Evolutionary conservation across 2,797 vertebrate genomes (phyloP).

Genomic region (Loris lydekkerianus): DNA sequence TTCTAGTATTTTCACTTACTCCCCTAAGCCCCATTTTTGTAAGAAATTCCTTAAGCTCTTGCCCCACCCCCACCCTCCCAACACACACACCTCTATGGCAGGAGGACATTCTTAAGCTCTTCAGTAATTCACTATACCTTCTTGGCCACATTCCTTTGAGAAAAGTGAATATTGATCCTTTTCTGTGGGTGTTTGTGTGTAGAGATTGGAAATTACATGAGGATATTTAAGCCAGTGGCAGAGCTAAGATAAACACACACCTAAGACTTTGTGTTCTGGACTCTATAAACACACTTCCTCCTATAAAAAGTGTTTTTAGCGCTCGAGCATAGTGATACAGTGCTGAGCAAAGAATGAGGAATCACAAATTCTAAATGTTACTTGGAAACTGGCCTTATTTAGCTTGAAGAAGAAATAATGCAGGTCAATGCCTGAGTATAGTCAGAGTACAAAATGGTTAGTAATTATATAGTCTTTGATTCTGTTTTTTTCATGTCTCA

Average conservation of each 20-base stretch:
- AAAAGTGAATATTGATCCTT: conserved; percentile 59
- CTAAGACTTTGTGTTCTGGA: conserved; percentile 25
- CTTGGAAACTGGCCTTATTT: conserved; percentile 19
- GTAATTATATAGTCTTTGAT: conserved; percentile 49
- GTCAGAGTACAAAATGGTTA: conserved; percentile 46
- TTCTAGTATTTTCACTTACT: conserved; percentile 63
- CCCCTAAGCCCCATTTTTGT: neutral
- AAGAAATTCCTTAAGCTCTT: conserved; percentile 57
- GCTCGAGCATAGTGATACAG: conserved; percentile 1
- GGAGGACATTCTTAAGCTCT: conserved; percentile 27
- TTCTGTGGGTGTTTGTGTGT: conserved; percentile 51
- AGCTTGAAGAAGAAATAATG: conserved; percentile 19
- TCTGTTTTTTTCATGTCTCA: conserved; percentile 19
- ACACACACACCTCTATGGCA: neutral
- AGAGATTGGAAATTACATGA: conserved; percentile 50
- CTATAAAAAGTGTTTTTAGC: conserved; percentile 39
- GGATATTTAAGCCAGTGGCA: conserved; percentile 9
- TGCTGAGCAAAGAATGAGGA: conserved; percentile 63
- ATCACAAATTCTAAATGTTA: conserved; percentile 62
- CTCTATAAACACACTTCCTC: neutral
- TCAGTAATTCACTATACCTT: conserved; percentile 43
- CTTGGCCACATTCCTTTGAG: conserved; percentile 48
- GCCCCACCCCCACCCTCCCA: no score
- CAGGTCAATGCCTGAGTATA: conserved; percentile 39
- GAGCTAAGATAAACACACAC: conserved; percentile 35